A percentile compares a stretch with the other conserved stretches of the same genome.
Evolutionary conservation across 2,113 vertebrate species (phyloP).

Genomic region (Junco hyemalis): DNA sequence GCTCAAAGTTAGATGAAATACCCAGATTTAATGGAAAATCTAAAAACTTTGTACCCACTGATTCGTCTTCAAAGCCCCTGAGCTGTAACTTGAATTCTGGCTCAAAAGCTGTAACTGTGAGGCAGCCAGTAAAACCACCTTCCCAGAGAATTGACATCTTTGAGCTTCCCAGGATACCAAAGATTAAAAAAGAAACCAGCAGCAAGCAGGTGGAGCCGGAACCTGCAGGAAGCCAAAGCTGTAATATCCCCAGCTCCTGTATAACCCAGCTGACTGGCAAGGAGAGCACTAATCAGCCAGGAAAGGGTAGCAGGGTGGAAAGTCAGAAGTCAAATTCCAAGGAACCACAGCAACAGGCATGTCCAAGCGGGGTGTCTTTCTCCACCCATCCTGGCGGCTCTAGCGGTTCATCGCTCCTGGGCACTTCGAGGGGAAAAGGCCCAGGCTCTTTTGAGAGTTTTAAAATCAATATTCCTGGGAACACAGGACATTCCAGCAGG

Average conservation of each 20-base stretch:
- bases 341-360: conserved; percentile 59
- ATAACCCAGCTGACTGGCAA: conserved; percentile 85
- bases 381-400: conserved; percentile 54
- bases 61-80: not conserved
- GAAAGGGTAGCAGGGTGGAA: conserved; percentile 52
- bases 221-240: conserved; percentile 12
- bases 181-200: conserved; percentile 81
- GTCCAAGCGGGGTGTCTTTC: conserved; percentile 30
- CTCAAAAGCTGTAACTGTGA: conserved; percentile 49
- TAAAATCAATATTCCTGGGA: conserved; percentile 88
- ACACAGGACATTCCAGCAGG: conserved; percentile 78
- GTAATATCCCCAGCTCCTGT: conserved; percentile 75
- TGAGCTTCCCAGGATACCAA: conserved; percentile 92
- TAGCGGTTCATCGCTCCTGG: not conserved
- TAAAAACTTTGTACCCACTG: not conserved
- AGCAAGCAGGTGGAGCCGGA: conserved; percentile 1
- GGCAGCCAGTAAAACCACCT: conserved; percentile 71
- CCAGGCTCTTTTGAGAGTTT: conserved; percentile 82
- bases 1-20: not conserved
- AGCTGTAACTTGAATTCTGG: conserved; percentile 6
- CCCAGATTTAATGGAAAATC: conserved; percentile 37
- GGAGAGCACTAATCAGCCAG: conserved; percentile 59
- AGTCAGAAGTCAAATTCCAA: conserved; percentile 65
- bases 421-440: conserved; percentile 56
- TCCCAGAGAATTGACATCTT: conserved; percentile 81